Base-by-base conservation (phyloP, 2,113 vertebrate species). In the Machaerirhynchus nigripectus region DNA sequence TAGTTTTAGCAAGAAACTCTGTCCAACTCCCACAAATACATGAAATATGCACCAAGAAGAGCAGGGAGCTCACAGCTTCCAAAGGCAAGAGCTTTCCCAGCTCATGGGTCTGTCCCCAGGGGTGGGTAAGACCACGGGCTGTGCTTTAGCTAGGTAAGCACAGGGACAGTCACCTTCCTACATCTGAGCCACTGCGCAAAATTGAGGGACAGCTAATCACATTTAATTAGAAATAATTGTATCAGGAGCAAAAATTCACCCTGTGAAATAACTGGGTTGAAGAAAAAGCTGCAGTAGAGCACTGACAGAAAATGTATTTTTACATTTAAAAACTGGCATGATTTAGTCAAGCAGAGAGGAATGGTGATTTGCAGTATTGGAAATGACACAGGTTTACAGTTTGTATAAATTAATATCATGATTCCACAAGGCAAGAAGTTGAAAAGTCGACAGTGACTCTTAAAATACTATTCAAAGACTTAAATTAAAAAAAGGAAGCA, bases 351-450 rank as follows among this genome's bases (percentile, higher is more conserved):
- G 46, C 39, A 71, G 46, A 35, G 73, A 56, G 70, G 89, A 93
- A 71, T 57, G 17, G 52, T 47, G 83, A 91, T 61, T 70, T 63
- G 64, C 75, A 88, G 74, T 91, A 90, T 67, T 65, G 81, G 68
- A 93, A 71, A 65, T 40, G 68, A 44, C n/a, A 78, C 23, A 37
- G 47, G 68, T 90, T 95, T 93, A 70, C 28, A 37, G 83, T 85
- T 93, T 79, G 73, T 73, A 52, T 90, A 92, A 95, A 94, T 94
- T 93, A 93, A 94, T 90, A 60, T 44, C 81, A 52, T 60, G 60
- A 82, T 91, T 96, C 90, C 78, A 81, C 22, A 18, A 63, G 47
- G 65, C 52, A 87, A 64, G 50, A 50, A 67, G 59, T 87, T 74
- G 67, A 53, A 78, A 91, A 76, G 69, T 67, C 4, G 15, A 78